phyloP scores from a whole-genome alignment of 2,113 vertebrate genomes.

The Perca schrenkii region DNA sequence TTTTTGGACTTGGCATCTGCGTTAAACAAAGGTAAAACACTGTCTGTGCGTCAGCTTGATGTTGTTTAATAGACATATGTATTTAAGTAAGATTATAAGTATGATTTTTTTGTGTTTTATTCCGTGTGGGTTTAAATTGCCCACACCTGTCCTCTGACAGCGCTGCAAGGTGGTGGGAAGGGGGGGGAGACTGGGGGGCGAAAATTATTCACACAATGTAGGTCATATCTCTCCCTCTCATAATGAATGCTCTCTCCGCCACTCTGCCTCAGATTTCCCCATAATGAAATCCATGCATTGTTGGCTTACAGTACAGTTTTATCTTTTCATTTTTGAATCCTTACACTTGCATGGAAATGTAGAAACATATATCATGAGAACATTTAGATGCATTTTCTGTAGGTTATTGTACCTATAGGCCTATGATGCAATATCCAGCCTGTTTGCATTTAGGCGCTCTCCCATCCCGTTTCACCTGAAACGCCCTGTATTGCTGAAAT shows the following conservation, averaged over 20 bases:
- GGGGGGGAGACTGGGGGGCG: constrained; percentile 42
- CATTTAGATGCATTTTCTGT: too few species aligned
- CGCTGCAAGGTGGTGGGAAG: constrained; percentile 39
- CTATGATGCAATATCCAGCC: constrained; percentile 48
- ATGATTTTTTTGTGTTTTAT: neutral
- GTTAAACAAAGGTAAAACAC: neutral
- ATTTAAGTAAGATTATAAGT: neutral
- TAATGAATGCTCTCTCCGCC: neutral
- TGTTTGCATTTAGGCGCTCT: neutral
- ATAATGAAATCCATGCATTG: neutral
- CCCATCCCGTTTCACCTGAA: neutral
- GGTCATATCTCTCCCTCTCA: constrained; percentile 53
- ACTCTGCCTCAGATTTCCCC: neutral
- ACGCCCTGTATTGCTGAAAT: neutral
- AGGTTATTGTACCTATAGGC: neutral
- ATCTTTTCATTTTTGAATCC: too few species aligned
- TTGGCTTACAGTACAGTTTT: neutral
- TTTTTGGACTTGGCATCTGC: neutral
- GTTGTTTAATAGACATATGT: neutral
- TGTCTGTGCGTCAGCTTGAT: neutral
- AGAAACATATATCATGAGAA: too few species aligned
- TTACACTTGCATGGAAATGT: too few species aligned
- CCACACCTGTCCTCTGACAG: constrained; percentile 42
- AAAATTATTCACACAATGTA: constrained; percentile 50
- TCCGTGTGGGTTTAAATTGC: constrained; percentile 38